A percentile compares a stretch with the other conserved stretches of the same genome.
phyloP scores from a whole-genome alignment of 1,140 invertebrate genomes.

The Drosophila sucinea region DNA sequence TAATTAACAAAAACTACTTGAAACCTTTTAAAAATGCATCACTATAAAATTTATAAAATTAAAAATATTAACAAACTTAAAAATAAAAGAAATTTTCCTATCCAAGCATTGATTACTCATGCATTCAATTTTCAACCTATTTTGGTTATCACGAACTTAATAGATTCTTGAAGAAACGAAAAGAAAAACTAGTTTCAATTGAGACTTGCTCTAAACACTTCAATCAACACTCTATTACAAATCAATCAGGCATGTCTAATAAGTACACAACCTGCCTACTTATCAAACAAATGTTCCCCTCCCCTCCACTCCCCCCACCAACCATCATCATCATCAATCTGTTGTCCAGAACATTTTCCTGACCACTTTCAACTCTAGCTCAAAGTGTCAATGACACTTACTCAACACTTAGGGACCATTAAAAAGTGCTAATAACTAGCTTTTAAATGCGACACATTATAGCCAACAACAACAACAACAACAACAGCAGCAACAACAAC shows the following conservation, averaged over 20 bases:
- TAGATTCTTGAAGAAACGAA: neutral
- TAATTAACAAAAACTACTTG: too few species aligned
- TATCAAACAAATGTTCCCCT: neutral
- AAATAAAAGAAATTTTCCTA: too few species aligned
- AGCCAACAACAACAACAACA: constrained; percentile 27
- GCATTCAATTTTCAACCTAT: too few species aligned
- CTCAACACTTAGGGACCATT: constrained; percentile 37
- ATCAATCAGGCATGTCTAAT: constrained; percentile 26
- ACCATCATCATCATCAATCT: neutral
- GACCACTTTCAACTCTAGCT: constrained; percentile 13
- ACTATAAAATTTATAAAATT: too few species aligned
- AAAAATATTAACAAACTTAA: too few species aligned
- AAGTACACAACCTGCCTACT: constrained; percentile 11
- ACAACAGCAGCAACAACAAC: constrained; percentile 23
- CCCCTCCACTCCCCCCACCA: too few species aligned
- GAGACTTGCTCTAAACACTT: neutral
- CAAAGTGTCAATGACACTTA: constrained; percentile 62
- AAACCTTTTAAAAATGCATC: too few species aligned
- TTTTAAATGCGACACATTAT: constrained; percentile 38
- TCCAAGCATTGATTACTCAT: too few species aligned
- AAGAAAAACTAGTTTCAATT: neutral
- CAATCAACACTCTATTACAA: constrained; percentile 13
- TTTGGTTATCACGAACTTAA: too few species aligned
- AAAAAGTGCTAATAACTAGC: constrained; percentile 69
- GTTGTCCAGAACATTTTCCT: neutral